phyloP scores from a whole-genome alignment of 2,797 vertebrate genomes.

The Pristis pectinata region DNA sequence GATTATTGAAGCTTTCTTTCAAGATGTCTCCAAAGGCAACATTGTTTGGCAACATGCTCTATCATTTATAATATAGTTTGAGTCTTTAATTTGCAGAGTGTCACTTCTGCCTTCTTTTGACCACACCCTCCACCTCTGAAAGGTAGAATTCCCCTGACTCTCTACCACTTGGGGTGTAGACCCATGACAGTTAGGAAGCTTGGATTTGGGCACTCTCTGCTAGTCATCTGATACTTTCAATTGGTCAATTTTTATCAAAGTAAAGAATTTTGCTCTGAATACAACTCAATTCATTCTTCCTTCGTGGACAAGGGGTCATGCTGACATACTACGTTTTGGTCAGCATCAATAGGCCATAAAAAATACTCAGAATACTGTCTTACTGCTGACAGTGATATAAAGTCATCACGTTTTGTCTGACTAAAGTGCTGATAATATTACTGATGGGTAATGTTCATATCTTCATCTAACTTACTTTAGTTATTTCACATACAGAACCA shows the following conservation, averaged over 20 bases:
- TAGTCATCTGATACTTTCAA: too few species aligned
- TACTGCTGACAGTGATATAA: not conserved
- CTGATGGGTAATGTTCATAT: not conserved
- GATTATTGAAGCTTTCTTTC: not conserved
- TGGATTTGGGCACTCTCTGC: too few species aligned
- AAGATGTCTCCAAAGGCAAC: not conserved
- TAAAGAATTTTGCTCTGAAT: too few species aligned
- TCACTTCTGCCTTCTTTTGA: too few species aligned
- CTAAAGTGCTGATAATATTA: not conserved
- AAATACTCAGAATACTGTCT: not conserved
- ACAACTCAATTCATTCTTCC: not conserved
- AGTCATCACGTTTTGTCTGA: not conserved
- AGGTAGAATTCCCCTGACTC: too few species aligned
- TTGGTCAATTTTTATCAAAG: too few species aligned
- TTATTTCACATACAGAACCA: not conserved
- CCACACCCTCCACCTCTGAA: too few species aligned
- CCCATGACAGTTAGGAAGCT: too few species aligned
- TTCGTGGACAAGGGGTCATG: not conserved
- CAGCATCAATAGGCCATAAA: not conserved
- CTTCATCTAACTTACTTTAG: not conserved
- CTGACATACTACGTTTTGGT: not conserved
- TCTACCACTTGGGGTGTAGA: too few species aligned
- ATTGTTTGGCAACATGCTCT: not conserved
- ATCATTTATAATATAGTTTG: not conserved
- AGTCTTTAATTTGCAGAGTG: too few species aligned